Base-by-base conservation (phyloP, 2,113 vertebrate species). In the Dasyornis broadbenti region DNA sequence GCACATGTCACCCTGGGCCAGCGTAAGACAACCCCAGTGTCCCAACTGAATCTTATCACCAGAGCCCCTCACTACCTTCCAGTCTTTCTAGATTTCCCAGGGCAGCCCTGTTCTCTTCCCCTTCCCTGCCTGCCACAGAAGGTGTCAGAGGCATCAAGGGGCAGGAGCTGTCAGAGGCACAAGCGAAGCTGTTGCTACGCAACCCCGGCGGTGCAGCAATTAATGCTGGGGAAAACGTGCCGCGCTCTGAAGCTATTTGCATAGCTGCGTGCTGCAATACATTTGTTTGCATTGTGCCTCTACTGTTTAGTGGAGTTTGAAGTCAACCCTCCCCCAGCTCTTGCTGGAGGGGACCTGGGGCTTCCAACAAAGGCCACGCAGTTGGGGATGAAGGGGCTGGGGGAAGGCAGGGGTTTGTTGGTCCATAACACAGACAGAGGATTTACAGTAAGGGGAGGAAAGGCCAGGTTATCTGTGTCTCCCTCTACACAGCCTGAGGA, bases 151-250 rank as follows among this genome's bases (percentile, higher is more conserved):
- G 84, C 94, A 95, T 94, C 93, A 94, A 96, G 95, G 96, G 96
- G 96, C 96, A 97, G 94, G 75, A 95, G 93, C 96, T 96, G 95
- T 93, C 93, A 96, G 92, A 90, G 96, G 73, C 88, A 96, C 91
- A 93, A 95, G 54, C 89, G 24, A 84, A 95, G 96, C 95, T 94
- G 97, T 97, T 97, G 97, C 97, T 95, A 97, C 6, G 97, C 97
- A 96, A 97, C 97, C 92, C 82, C 10, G 82, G 89, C 6, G 94
- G 92, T 78, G 92, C 83, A 94, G 96, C 97, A 97, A 97, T 97
- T 97, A 97, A 88, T 83, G 91, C 92, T n/a, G 86, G 86, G 93
- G 92, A 85, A 95, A 97, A 95, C 86, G 95, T 88, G 95, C 96
- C 92, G 94, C 26, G 89, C 94, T 94, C 81, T 88, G 30, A 84